Conservation (phyloP, 1,140 invertebrate species). For the Sycophila sp. region DNA sequence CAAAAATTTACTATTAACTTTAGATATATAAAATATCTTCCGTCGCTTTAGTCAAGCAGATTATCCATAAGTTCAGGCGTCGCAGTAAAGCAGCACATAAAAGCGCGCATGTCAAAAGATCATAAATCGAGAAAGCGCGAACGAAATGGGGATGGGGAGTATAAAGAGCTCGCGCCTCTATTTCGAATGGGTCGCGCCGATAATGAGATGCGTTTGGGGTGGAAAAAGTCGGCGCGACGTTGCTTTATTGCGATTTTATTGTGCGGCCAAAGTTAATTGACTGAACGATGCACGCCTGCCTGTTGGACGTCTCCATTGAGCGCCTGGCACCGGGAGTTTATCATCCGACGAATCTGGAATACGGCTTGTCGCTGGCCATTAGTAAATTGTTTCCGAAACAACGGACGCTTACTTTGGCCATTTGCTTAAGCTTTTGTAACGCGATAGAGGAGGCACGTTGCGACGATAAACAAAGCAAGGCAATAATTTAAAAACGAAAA, state of each 20-base stretch:
- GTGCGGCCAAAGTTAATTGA: slow-evolving; percentile 14
- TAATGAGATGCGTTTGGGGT: slow-evolving; percentile 37
- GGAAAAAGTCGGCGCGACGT: not conserved
- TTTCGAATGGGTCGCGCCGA: too few species aligned
- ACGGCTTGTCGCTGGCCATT: not conserved
- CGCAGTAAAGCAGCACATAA: not conserved
- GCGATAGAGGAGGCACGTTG: too few species aligned
- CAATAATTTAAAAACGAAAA: too few species aligned
- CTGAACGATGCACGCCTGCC: not conserved
- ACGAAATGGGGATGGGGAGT: too few species aligned
- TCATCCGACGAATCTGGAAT: slow-evolving; percentile 32
- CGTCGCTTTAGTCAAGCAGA: not conserved
- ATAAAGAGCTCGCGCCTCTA: too few species aligned
- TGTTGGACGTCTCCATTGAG: slow-evolving; percentile 5
- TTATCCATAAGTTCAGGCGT: not conserved
- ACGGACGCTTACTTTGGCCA: not conserved
- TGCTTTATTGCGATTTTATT: slow-evolving; percentile 20
- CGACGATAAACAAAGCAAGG: too few species aligned
- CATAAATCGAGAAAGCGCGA: too few species aligned
- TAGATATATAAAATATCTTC: not conserved
- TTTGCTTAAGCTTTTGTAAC: too few species aligned
- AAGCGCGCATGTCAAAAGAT: not conserved
- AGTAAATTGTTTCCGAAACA: slow-evolving; percentile 5
- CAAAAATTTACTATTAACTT: too few species aligned
- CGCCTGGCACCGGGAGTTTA: not conserved